Percentiles rank a stretch among this genome's conserved stretches.
Evolutionary conservation across 2,113 vertebrate genomes (phyloP).

Genomic region (Epinephelus cyanopodus): DNA sequence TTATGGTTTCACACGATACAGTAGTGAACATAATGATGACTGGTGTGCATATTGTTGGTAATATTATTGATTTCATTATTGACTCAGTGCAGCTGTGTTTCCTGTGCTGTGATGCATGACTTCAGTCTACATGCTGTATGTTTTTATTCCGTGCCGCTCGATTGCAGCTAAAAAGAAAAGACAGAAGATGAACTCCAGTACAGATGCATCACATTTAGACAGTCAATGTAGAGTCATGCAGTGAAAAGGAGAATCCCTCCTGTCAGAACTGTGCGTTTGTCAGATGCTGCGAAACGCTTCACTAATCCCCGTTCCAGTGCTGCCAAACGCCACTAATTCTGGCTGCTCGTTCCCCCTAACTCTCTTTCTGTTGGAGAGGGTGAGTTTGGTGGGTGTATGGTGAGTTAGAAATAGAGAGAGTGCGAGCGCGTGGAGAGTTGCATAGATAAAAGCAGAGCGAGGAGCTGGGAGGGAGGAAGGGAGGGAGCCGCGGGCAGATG

Average conservation of each 20-base stretch:
- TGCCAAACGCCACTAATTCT: constrained; percentile 36
- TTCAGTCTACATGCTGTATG: not conserved
- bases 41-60: not conserved
- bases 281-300: not conserved
- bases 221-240: not conserved
- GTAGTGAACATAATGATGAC: not conserved
- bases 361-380: constrained; percentile 43
- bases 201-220: constrained; percentile 2
- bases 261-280: not conserved
- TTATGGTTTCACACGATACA: not conserved
- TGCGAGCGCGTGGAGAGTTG: constrained; percentile 9
- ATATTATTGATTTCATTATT: not conserved
- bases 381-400: constrained; percentile 43
- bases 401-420: constrained; percentile 28
- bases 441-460: constrained; percentile 40
- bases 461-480: constrained; percentile 9
- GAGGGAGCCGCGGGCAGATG: constrained; percentile 37
- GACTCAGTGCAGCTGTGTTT: not conserved
- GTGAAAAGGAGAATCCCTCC: constrained; percentile 27
- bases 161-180: constrained; percentile 10
- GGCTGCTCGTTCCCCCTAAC: not conserved
- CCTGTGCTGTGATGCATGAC: not conserved
- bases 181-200: not conserved
- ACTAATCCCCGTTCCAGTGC: constrained; percentile 19
- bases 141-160: not conserved